A percentile compares a stretch with the other conserved stretches of the same genome.
phyloP scores from a whole-genome alignment of 2,113 vertebrate genomes.

The Grallaria varia region DNA sequence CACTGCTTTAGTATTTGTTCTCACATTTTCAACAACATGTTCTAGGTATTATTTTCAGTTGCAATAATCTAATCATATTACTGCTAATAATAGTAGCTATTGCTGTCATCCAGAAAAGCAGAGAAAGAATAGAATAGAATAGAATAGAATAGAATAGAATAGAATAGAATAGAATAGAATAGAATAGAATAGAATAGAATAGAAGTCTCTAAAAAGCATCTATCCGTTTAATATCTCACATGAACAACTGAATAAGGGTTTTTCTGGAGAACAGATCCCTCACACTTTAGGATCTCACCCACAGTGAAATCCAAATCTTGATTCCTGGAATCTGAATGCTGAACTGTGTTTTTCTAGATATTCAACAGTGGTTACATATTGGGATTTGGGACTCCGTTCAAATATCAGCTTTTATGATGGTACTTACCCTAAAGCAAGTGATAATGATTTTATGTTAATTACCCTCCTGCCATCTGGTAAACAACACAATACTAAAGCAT shows the following conservation, averaged over 20 bases:
- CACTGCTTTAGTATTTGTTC: not conserved
- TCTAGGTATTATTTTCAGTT: not conserved
- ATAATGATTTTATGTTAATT: constrained; percentile 59
- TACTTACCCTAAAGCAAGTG: not conserved
- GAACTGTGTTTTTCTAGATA: not conserved
- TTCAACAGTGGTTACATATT: not conserved
- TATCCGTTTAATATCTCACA: not conserved
- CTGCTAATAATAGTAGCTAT: not conserved
- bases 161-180: not conserved
- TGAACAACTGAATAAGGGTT: not conserved
- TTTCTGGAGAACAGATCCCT: not conserved
- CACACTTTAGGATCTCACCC: not conserved
- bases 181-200: not conserved
- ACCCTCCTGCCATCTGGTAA: constrained; percentile 9
- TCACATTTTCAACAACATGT: not conserved
- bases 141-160: not conserved
- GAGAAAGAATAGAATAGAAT: not conserved
- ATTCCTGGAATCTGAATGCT: not conserved
- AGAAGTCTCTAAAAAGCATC: not conserved
- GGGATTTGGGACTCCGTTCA: not conserved
- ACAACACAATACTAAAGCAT: not conserved
- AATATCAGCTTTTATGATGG: not conserved
- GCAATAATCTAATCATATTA: not conserved
- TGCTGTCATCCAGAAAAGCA: not conserved
- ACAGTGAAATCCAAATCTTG: not conserved